These are phyloP conservation scores for Trichoplusia ni DNA, from an alignment of 1,140 invertebrate genomes.

Conservation along the genomic window DNA sequence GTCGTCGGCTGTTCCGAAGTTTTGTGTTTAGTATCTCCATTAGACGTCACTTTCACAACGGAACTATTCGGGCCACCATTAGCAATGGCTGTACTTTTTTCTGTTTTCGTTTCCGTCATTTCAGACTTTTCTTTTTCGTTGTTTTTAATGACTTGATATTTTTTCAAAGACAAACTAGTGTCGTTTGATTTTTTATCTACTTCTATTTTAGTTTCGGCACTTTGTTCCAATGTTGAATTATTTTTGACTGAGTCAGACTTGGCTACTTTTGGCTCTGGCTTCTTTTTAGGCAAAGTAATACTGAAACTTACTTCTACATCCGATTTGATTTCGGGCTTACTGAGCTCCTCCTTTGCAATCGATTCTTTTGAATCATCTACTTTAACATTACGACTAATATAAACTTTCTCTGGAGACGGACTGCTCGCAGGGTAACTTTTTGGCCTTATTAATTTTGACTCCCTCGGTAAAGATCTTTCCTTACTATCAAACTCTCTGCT, in stretches of 20 bases:
- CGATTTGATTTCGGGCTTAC: constrained; percentile 52
- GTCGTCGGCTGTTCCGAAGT: constrained; percentile 29
- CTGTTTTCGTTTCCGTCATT: constrained; percentile 40
- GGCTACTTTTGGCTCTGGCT: constrained; percentile 31
- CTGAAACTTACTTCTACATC: constrained; percentile 79
- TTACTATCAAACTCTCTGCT: constrained; percentile 56
- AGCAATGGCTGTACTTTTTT: constrained; percentile 41
- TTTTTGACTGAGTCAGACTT: constrained; percentile 49
- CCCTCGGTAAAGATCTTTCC: constrained; percentile 61
- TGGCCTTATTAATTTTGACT: constrained; percentile 84
- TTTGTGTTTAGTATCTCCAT: constrained; percentile 36
- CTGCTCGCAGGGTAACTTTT: constrained; percentile 82
- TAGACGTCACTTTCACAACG: constrained; percentile 13
- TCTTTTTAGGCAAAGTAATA: constrained; percentile 76
- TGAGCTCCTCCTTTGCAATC: constrained; percentile 41
- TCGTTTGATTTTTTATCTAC: constrained; percentile 58
- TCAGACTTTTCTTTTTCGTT: constrained; percentile 39
- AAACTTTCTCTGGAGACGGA: constrained; percentile 74
- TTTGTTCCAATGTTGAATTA: constrained; percentile 18
- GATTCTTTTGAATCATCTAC: constrained; percentile 51
- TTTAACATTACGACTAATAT: constrained; percentile 53
- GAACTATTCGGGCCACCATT: constrained; percentile 38
- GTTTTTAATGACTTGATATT: constrained; percentile 66
- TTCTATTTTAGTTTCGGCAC: constrained; percentile 50
- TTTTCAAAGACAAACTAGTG: constrained; percentile 64